A percentile compares a stretch with the other conserved stretches of the same genome.
phyloP scores from a whole-genome alignment of 2,888 invertebrate species.

The Crocallis elinguaria region DNA sequence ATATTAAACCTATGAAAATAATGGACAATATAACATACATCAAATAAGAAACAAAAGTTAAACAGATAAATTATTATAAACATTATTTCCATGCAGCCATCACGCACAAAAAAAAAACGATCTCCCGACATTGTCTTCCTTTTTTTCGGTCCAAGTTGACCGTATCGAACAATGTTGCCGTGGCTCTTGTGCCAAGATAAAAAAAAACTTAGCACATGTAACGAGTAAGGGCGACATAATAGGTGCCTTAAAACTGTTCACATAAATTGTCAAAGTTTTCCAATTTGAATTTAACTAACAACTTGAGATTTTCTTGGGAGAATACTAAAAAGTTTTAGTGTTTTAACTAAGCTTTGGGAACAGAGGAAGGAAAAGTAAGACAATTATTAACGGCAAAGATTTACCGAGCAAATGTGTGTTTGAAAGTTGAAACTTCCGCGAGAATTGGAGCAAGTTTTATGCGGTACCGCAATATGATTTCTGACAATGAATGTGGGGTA shows the following conservation, averaged over 20 bases:
- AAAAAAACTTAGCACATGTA: constrained; percentile 47
- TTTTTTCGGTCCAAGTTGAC: not conserved
- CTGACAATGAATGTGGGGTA: constrained; percentile 9
- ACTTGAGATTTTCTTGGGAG: constrained; percentile 72
- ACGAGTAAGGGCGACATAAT: constrained; percentile 67
- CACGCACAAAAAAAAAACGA: no score
- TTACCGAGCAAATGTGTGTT: constrained; percentile 47
- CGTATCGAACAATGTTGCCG: not conserved
- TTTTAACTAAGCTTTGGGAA: constrained; percentile 64
- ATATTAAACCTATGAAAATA: no score
- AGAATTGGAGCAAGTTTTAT: constrained; percentile 30
- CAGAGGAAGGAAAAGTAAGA: constrained; percentile 48
- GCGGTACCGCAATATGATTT: constrained; percentile 22
- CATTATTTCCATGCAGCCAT: no score
- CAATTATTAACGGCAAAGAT: constrained; percentile 57
- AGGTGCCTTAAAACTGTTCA: constrained; percentile 71
- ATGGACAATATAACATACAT: no score
- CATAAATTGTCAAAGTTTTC: constrained; percentile 80
- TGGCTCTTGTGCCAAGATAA: not conserved
- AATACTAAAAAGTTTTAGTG: constrained; percentile 69
- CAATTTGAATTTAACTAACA: constrained; percentile 82
- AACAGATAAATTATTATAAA: no score
- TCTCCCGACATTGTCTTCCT: not conserved
- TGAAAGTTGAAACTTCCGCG: constrained; percentile 43
- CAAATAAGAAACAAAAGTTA: no score